phyloP scores from a whole-genome alignment of 2,888 invertebrate genomes.

The Coremacera marginata region DNA sequence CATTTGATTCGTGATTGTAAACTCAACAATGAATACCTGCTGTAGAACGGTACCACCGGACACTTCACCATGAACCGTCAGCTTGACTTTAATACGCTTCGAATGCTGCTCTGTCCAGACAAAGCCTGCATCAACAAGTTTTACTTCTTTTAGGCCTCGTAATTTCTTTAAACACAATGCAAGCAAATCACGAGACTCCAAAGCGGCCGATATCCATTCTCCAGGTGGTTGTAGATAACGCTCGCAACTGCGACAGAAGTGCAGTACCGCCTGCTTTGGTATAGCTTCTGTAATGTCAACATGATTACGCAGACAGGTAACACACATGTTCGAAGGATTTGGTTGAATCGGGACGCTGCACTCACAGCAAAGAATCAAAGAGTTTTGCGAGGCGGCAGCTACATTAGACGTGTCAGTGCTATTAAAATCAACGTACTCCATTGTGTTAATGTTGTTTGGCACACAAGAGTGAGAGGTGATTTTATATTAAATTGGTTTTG shows the following conservation, averaged over 20 bases:
- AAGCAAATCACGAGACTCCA: conserved; percentile 93
- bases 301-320: conserved; percentile 89
- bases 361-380: conserved; percentile 83
- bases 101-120: conserved; percentile 99
- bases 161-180: conserved; percentile 92
- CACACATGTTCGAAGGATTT: conserved; percentile 98
- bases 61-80: conserved; percentile 96
- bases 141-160: conserved; percentile 89
- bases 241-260: conserved; percentile 94
- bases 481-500: not conserved
- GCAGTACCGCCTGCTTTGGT: conserved; percentile 90
- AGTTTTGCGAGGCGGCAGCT: conserved; percentile 37
- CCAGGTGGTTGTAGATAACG: conserved; percentile 93
- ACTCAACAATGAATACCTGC: conserved; percentile 96
- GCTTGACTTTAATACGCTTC: conserved; percentile 93
- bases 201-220: conserved; percentile 85
- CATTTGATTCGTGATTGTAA: conserved; percentile 91
- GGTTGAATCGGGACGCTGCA: conserved; percentile 93
- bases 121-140: conserved; percentile 95
- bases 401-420: not conserved
- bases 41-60: conserved; percentile 90
- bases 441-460: not conserved
- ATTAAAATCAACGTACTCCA: conserved; percentile 31
- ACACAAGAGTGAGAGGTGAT: not conserved
- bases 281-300: conserved; percentile 97